Evolutionary conservation across 2,113 vertebrate genomes (phyloP), one percentile per base, ranked within the genome.

Genomic region (Morphnarchus princeps): DNA sequence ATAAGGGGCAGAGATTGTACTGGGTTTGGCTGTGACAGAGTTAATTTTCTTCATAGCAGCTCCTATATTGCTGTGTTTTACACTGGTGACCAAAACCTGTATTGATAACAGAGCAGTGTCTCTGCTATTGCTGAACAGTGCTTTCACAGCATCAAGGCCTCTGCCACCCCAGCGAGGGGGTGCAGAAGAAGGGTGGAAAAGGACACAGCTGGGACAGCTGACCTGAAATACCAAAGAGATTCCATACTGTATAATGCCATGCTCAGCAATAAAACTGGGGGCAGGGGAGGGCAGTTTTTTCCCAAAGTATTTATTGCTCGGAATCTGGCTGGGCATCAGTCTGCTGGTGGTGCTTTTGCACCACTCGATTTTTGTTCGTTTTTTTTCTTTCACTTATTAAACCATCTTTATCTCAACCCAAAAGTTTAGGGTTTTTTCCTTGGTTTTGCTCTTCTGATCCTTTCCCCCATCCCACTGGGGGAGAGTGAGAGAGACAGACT

Each of bases 191-290:
- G 93, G 86, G 47, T 89, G 91, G 58, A 71, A 79, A 65, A 94
- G 83, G 95, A 95, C 89, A 91, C 83, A 95, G 93, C 91, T 96
- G 89, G 93, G 95, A 96, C 95, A 95, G 95, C 87, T 95, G 95
- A 96, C 96, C 87, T 92, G 89, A 95, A 94, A 97, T 96, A 80
- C 87, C 87, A 18, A 7, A 85, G 54, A 66, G 21, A 94, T 94
- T 89, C 93, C 89, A 70, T 36, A 24, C 49, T 6, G 52, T 47
- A 24, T 5, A 57, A 55, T 50, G 61, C 38, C 87, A 74, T 25
- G 19, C 74, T 80, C 24, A 43, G 73, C 59, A 73, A n/a, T 79
- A 45, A 86, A 80, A 77, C 38, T 0, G 20, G 31, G 17, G n/a
- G 16, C 5, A 2, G 26, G 26, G 14, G 9, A 19, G 15, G 50